phyloP scores from a whole-genome alignment of 2,888 invertebrate genomes.

The Diloba caeruleocephala region DNA sequence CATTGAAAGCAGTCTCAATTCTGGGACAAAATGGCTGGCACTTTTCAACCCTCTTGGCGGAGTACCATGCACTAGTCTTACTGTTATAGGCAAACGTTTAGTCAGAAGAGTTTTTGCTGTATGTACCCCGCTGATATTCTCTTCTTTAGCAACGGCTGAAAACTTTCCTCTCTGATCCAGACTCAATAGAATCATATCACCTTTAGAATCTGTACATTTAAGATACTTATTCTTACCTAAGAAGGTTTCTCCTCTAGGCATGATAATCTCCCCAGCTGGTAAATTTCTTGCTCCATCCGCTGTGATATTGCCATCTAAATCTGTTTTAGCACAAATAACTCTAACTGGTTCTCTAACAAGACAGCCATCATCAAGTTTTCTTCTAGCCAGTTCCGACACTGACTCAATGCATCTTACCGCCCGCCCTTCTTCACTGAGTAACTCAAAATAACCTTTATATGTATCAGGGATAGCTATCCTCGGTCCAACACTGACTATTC shows the following conservation, averaged over 20 bases:
- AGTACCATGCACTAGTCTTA: conserved; percentile 96
- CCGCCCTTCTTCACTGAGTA: conserved; percentile 97
- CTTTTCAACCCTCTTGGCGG: conserved; percentile 95
- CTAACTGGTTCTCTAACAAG: conserved; percentile 94
- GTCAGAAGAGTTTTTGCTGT: conserved; percentile 96
- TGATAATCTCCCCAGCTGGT: conserved; percentile 95
- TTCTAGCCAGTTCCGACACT: conserved; percentile 94
- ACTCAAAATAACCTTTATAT: conserved; percentile 97
- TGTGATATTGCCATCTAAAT: conserved; percentile 90
- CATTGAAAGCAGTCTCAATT: conserved; percentile 94
- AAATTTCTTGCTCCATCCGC: conserved; percentile 93
- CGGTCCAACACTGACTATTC: conserved; percentile 94
- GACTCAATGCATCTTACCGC: conserved; percentile 97
- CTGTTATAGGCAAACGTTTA: conserved; percentile 97
- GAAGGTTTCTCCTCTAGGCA: conserved; percentile 92
- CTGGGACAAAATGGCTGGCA: conserved; percentile 94
- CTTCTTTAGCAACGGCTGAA: conserved; percentile 97
- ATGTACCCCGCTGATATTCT: conserved; percentile 98
- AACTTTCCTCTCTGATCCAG: conserved; percentile 97
- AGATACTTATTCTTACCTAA: conserved; percentile 94
- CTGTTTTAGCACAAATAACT: conserved; percentile 90
- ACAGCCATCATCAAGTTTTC: conserved; percentile 93
- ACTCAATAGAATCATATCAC: conserved; percentile 94
- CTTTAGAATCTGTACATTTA: conserved; percentile 95
- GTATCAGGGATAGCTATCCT: conserved; percentile 96